Evolutionary conservation across 2,888 invertebrate genomes (phyloP).

Genomic region (Apodemia duryi): DNA sequence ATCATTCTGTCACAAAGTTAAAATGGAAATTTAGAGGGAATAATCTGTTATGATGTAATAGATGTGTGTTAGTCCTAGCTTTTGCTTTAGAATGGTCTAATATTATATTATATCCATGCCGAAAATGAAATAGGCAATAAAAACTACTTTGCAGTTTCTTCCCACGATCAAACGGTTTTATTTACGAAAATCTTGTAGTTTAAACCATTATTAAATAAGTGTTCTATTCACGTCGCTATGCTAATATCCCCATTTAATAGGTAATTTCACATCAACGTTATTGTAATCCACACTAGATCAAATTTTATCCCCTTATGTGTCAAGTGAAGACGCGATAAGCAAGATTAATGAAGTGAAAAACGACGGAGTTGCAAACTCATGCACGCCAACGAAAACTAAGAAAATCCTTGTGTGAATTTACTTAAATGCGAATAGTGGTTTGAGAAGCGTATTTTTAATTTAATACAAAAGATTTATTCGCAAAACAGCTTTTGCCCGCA

Average conservation of each 20-base stretch:
- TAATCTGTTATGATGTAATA: too few relatives aligned
- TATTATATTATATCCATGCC: too few relatives aligned
- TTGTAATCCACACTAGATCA: conserved; percentile 13
- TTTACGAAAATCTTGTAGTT: background rate
- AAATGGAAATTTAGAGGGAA: too few relatives aligned
- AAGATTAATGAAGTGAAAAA: conserved; percentile 12
- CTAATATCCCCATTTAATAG: background rate
- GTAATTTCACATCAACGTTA: conserved; percentile 3
- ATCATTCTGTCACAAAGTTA: too few relatives aligned
- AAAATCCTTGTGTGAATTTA: background rate
- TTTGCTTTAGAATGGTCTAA: too few relatives aligned
- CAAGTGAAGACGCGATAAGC: conserved; percentile 9
- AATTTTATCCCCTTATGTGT: conserved; percentile 11
- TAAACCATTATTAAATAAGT: background rate
- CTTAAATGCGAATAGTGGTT: background rate
- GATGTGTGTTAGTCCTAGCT: too few relatives aligned
- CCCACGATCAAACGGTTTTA: too few relatives aligned
- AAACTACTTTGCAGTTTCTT: too few relatives aligned
- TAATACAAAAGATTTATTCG: background rate
- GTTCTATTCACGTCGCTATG: background rate
- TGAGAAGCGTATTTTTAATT: background rate
- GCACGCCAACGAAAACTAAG: background rate
- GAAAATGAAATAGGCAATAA: too few relatives aligned
- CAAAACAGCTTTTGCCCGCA: too few relatives aligned
- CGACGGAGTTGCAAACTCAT: conserved; percentile 10